phyloP scores from a whole-genome alignment of 2,113 vertebrate species.

The Elachura formosa region DNA sequence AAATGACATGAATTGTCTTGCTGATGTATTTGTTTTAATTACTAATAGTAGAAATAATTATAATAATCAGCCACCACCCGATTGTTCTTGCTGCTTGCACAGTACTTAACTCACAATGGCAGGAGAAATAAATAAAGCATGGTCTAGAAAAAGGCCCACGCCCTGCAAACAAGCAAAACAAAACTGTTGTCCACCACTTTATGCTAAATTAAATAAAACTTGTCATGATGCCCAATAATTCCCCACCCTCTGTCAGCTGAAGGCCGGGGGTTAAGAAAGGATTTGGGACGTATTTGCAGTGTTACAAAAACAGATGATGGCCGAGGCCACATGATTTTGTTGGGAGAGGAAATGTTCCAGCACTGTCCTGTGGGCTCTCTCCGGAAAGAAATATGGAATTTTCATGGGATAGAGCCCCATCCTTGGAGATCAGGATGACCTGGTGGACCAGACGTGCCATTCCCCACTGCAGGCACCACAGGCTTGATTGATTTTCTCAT shows the following conservation, averaged over 20 bases:
- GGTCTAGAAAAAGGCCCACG: conserved; percentile 1
- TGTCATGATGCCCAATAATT: not conserved
- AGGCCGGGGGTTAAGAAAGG: conserved; percentile 1
- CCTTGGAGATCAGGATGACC: not conserved
- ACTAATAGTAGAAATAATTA: conserved; percentile 60
- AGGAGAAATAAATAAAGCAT: conserved; percentile 57
- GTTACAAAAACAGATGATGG: not conserved
- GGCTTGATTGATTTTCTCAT: not conserved
- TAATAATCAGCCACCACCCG: conserved; percentile 47
- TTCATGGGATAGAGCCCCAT: not conserved
- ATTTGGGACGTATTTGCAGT: not conserved
- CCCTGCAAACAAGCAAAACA: conserved; percentile 48
- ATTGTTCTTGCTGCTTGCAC: conserved; percentile 46
- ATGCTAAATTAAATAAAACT: conserved; percentile 40
- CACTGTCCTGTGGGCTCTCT: not conserved
- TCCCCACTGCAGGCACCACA: not conserved
- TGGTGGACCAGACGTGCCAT: not conserved
- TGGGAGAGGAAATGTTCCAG: not conserved
- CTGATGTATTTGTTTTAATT: conserved; percentile 61
- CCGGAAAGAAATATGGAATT: not conserved
- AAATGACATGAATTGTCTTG: conserved; percentile 48
- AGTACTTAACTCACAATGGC: conserved; percentile 48
- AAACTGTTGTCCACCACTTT: conserved; percentile 38
- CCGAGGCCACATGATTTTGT: not conserved
- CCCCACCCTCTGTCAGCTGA: conserved; percentile 28